These are phyloP conservation scores for Rhaphigaster nebulosa DNA, from an alignment of 2,888 invertebrate genomes.

Conservation along the genomic window DNA sequence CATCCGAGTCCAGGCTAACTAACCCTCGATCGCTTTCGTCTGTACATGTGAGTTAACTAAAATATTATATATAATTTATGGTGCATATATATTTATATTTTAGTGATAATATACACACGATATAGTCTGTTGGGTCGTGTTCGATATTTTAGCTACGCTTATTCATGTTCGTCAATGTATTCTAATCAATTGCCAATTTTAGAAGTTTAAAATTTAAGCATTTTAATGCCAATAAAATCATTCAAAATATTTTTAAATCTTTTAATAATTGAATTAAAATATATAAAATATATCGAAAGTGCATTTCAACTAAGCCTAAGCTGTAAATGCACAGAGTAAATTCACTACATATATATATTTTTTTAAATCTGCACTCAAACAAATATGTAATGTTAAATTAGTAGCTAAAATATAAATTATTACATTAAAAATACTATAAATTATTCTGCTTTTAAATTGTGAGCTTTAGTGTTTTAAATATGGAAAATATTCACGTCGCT, in stretches of 20 bases:
- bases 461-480: neutral
- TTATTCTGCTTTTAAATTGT: neutral
- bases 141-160: neutral
- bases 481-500: neutral
- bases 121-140: neutral
- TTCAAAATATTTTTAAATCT: neutral
- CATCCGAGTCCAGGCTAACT: neutral
- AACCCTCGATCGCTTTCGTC: neutral
- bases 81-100: neutral
- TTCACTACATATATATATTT: neutral
- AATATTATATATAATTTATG: neutral
- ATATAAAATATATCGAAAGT: neutral
- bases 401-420: conserved; percentile 10
- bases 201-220: neutral
- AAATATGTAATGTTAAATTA: neutral
- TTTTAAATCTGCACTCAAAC: neutral
- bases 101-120: conserved; percentile 12
- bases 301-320: conserved; percentile 27
- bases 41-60: neutral
- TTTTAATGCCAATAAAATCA: neutral
- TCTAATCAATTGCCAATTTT: neutral
- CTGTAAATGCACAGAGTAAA: conserved; percentile 25
- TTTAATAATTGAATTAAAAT: neutral
- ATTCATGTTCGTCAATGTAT: neutral
- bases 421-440: neutral